Base-by-base conservation (phyloP, 2,797 vertebrate species). In the Orientallactaga sibirica region DNA sequence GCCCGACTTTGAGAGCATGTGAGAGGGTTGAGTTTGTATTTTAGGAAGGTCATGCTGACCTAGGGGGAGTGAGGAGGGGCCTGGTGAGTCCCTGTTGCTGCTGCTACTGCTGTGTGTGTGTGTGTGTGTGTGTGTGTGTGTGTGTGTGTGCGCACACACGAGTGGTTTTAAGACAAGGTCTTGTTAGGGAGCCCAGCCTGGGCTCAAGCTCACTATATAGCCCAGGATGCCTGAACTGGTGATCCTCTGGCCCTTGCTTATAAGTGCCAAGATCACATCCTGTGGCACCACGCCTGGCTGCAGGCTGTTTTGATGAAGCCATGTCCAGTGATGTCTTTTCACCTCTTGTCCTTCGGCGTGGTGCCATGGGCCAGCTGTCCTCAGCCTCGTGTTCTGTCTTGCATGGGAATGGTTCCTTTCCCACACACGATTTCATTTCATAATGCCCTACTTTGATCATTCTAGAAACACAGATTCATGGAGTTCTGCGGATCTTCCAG, bases 21-120 rank as follows among this genome's bases (percentile, higher is more conserved):
- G 70, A 58, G 61, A 24, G 0, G 3, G 20, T 15, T 11, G 3
- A 3, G 3, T 22, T 3, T 22, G 10, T 5, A 0, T 33, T 83
- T 66, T 79, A 43, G 37, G 16, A 37, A 24, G 37, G 29, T 67
- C 14, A 1, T 58, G 5, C 37, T 58, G 78, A 20, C 0, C 0
- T 16, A 10, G 37, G 37, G 3, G 41, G 25, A 4, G 55, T 1
- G 55, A 58, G 48, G 48, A 48, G 48, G 48, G 55, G n/a, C 8
- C 2, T 5, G 73, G 1, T 27, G 3, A 16, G 29, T 48, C 48
- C 2, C 58, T 61, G 10, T 61, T 4, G 14, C 62, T 3, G 1
- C 2, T 8, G 62, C 2, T 4, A 3, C 20, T 22, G 14, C 19
- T 61, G 52, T 61, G 52, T 79, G 77, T 27, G 52, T 78, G 52